These are phyloP conservation scores for Muscicapa striata DNA, from an alignment of 2,797 vertebrate genomes.

Conservation along the genomic window DNA sequence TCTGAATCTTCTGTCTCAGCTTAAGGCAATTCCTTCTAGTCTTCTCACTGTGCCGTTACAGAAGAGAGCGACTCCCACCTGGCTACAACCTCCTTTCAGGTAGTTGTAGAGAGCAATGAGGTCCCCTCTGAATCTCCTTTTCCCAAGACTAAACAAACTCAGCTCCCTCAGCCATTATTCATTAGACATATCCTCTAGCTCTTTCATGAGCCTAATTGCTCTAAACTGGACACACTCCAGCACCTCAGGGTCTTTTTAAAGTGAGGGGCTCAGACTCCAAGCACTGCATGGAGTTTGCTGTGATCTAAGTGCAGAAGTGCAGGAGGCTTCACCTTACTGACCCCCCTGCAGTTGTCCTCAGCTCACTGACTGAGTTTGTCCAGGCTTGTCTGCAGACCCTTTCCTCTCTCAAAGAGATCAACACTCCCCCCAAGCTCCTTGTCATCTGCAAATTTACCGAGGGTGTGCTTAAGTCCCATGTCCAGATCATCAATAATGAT, in stretches of 20 bases:
- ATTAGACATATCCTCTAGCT: not conserved
- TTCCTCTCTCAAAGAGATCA: not conserved
- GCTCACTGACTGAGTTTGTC: not conserved
- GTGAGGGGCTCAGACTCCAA: not conserved
- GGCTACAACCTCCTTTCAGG: not conserved
- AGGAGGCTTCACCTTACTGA: not conserved
- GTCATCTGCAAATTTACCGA: not conserved
- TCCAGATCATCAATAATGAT: not conserved
- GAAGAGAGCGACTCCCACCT: not conserved
- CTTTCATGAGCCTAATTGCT: not conserved
- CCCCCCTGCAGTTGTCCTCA: not conserved
- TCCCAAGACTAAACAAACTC: not conserved
- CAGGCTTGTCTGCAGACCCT: not conserved
- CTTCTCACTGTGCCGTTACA: not conserved
- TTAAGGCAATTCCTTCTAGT: not conserved
- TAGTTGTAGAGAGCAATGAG: not conserved
- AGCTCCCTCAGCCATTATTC: not conserved
- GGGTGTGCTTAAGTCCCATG: not conserved
- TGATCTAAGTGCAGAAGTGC: not conserved
- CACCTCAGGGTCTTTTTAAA: not conserved
- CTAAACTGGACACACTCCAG: not conserved
- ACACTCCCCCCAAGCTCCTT: not conserved
- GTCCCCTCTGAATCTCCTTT: not conserved
- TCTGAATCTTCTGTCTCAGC: not conserved
- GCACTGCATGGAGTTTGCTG: not conserved